These are phyloP conservation scores for Rhombomys opimus DNA, from an alignment of 2,113 vertebrate genomes.

Conservation along the genomic window DNA sequence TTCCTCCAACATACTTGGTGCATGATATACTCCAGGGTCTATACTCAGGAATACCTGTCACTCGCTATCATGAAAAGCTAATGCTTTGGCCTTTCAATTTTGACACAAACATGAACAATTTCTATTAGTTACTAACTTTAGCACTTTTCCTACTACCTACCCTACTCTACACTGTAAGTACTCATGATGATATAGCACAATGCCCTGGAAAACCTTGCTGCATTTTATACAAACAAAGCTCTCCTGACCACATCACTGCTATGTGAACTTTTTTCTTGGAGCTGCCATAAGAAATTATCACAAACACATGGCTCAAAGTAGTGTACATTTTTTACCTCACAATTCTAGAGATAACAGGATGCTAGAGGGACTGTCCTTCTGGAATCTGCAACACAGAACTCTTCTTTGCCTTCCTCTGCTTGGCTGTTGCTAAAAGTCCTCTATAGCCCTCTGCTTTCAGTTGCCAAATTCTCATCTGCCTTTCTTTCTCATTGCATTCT, in stretches of 20 bases:
- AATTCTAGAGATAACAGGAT: neutral
- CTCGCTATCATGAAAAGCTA: neutral
- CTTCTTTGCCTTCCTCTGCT: neutral
- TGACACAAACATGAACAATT: neutral
- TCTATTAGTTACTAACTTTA: neutral
- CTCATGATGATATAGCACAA: neutral
- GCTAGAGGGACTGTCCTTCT: too few species aligned
- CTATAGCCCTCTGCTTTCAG: neutral
- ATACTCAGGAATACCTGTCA: neutral
- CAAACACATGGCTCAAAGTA: neutral
- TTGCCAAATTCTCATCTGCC: neutral
- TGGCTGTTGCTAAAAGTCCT: neutral
- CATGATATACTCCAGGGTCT: neutral
- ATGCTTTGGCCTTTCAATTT: neutral
- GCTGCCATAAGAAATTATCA: neutral
- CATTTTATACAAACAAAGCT: neutral
- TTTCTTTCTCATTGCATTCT: neutral
- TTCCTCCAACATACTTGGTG: neutral
- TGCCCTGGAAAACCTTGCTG: neutral
- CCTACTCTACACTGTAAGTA: neutral
- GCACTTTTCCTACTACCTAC: neutral
- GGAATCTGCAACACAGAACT: neutral
- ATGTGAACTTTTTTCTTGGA: neutral
- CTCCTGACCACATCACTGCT: neutral
- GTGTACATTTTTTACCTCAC: neutral